phyloP scores from a whole-genome alignment of 2,888 invertebrate species.

The Gnatocerus cornutus region DNA sequence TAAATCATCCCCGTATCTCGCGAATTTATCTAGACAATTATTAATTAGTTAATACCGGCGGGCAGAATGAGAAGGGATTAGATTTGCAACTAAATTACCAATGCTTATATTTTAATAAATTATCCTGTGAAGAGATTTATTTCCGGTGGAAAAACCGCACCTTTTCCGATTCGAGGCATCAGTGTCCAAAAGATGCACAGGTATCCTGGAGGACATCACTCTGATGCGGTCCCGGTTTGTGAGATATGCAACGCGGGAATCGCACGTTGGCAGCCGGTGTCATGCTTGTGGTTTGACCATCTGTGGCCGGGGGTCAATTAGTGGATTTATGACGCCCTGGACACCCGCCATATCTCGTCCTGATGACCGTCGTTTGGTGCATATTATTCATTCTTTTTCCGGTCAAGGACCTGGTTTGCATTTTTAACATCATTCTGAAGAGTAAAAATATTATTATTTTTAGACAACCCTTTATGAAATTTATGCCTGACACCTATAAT shows the following conservation, averaged over 20 bases:
- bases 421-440: too few relatives aligned
- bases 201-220: conserved; percentile 7
- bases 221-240: conserved; percentile 45
- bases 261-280: conserved; percentile 47
- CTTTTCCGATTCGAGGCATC: not conserved
- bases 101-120: conserved; percentile 52
- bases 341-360: conserved; percentile 60
- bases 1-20: conserved; percentile 66
- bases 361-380: conserved; percentile 27
- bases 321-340: conserved; percentile 64
- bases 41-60: conserved; percentile 65
- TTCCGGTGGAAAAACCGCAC: conserved; percentile 21
- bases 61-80: conserved; percentile 53
- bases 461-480: too few relatives aligned
- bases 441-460: too few relatives aligned
- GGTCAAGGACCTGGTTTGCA: not conserved
- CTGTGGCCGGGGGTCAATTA: conserved; percentile 65
- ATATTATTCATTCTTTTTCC: conserved; percentile 36
- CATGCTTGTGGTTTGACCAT: conserved; percentile 59
- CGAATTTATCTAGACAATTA: conserved; percentile 67
- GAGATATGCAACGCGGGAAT: conserved; percentile 52
- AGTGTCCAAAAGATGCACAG: not conserved
- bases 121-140: conserved; percentile 39
- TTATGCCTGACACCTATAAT: too few relatives aligned
- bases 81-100: conserved; percentile 52